Conservation (phyloP, 53 echinoderm and acorn worm species). For the Pentamera pediparva region DNA sequence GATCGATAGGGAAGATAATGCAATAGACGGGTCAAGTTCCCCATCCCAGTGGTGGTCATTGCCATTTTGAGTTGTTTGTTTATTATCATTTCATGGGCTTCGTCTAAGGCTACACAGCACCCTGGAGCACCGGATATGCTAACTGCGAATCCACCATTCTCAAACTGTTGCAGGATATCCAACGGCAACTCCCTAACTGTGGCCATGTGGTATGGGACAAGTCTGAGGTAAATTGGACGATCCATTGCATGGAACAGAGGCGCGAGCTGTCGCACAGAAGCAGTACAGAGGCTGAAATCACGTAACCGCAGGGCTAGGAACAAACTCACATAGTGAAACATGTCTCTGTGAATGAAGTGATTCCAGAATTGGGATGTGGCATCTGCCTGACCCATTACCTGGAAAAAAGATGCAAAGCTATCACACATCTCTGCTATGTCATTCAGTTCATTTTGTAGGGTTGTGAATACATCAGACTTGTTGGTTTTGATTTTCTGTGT, state of each 20-base stretch:
- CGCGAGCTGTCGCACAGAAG: background rate
- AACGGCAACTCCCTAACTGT: conserved; percentile 22
- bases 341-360: conserved; percentile 34
- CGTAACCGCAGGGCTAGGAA: conserved; percentile 9
- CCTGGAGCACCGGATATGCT: conserved; percentile 42
- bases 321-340: conserved; percentile 10
- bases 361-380: conserved; percentile 34
- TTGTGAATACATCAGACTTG: no score
- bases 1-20: conserved; percentile 2
- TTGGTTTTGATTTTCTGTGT: no score
- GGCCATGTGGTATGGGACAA: conserved; percentile 27
- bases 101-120: conserved; percentile 48
- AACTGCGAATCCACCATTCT: conserved; percentile 52
- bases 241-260: conserved; percentile 11
- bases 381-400: background rate
- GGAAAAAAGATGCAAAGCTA: background rate
- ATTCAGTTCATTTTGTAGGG: no score
- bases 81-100: conserved; percentile 60
- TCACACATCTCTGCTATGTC: no score
- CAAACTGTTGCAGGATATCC: conserved; percentile 20
- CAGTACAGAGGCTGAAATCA: background rate
- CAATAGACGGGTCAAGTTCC: background rate
- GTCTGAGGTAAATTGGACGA: background rate
- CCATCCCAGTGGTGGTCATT: conserved; percentile 22
- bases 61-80: conserved; percentile 53